Evolutionary conservation across 2,888 invertebrate species (phyloP).

Genomic region (Linyphia triangularis): DNA sequence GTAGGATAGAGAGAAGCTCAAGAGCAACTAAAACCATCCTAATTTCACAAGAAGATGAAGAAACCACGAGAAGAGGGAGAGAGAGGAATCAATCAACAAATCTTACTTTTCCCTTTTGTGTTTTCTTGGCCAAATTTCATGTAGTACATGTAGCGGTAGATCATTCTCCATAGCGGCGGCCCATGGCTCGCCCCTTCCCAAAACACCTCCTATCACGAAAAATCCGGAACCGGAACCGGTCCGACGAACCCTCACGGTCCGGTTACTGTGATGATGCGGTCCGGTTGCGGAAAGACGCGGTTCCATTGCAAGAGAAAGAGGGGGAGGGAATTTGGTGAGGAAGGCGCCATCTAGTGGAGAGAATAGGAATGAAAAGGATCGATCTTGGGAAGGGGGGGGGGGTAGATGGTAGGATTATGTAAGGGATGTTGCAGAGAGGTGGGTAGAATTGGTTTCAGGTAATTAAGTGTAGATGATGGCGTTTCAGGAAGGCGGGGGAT

Average conservation of each 20-base stretch:
- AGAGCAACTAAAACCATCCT: too few species aligned
- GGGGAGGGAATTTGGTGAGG: neutral
- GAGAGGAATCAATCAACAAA: too few species aligned
- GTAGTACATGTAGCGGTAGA: constrained; percentile 75
- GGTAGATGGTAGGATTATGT: too few species aligned
- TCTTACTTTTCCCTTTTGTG: constrained; percentile 73
- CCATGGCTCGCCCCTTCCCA: constrained; percentile 68
- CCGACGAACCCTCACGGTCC: constrained; percentile 5
- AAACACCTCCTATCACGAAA: constrained; percentile 30
- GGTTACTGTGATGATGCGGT: constrained; percentile 31
- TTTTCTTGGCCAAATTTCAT: constrained; percentile 73
- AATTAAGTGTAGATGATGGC: too few species aligned
- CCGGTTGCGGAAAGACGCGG: constrained; percentile 41
- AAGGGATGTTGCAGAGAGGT: neutral
- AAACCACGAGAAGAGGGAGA: neutral
- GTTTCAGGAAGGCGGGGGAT: too few species aligned
- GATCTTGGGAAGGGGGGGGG: neutral
- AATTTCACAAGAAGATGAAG: neutral
- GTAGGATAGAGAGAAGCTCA: too few species aligned
- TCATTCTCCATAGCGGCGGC: constrained; percentile 72
- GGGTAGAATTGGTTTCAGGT: neutral
- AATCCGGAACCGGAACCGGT: constrained; percentile 23
- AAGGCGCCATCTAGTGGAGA: constrained; percentile 31
- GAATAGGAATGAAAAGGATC: neutral
- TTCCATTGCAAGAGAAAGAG: constrained; percentile 33